Base-by-base conservation (phyloP, 2,888 invertebrate genomes). In the Sphaerophoria rueppellii region DNA sequence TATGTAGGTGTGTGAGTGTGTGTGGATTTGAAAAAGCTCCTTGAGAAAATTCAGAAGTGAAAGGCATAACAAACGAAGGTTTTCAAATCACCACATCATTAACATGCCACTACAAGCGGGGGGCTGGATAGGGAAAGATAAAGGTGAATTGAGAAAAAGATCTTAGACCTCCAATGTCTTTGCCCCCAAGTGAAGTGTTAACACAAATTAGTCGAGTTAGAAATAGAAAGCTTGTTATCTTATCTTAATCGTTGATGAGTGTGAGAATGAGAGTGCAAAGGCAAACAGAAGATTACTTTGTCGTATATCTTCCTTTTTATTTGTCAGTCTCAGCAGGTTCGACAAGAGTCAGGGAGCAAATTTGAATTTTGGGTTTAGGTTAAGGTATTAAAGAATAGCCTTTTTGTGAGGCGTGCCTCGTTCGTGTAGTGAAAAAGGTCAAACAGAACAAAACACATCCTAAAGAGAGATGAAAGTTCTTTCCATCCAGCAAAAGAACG, bases 231-330 rank as follows among this genome's bases (percentile, higher is more conserved):
- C 48, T 48, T 65, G 37, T 55, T 69, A 82, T 82, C 82, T 82
- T 82, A 77, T 82, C 82, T 77, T 4, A 16, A 73, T 24, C 69
- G 4, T 34, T 43, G 72, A 77, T 77, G 72, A 61, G 43, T 72
- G 50, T 52, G 57, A 43, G 24, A 52, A 24, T 7, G 24, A 43
- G 11, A 69, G 69, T 14, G 46, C 35, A 82, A 82, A 82, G 11
- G 46, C 35, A 82, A 82, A 82, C 60, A 82, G 24, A 24, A 76
- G 69, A 82, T 63, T 61, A 69, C 67, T 55, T 55, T 55, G 76
- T 48, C 35, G 37, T 63, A 3, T 67, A 6, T 40, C 37, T 40
- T 52, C 32, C 40, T 32, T 46, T 60, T 2, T 24, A n/a, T 1
- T 50, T 16, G 50, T 16, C 50, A 50, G 32, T 6, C 24, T 24